These are phyloP conservation scores for Hipposideros armiger DNA, from an alignment of 2,113 vertebrate genomes.

Conservation along the genomic window DNA sequence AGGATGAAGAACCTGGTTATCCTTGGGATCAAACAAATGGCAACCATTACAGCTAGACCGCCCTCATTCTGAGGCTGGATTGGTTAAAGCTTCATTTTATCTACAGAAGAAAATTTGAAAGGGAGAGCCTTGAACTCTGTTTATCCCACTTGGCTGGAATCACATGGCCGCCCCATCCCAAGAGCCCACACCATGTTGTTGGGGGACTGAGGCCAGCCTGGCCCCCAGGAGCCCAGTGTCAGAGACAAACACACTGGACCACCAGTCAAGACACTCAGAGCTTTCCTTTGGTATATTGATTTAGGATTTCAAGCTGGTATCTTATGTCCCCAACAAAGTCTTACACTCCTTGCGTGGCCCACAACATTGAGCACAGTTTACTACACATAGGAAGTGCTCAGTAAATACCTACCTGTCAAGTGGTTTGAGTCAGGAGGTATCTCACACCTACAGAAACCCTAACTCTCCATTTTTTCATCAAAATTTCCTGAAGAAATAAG, in stretches of 20 bases:
- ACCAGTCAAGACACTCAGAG: accelerated
- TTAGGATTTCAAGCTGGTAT: background rate
- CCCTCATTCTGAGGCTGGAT: background rate
- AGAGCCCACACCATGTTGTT: accelerated
- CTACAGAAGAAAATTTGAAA: background rate
- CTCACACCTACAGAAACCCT: background rate
- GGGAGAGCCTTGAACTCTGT: too few relatives aligned
- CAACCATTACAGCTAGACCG: background rate
- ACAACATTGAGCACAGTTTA: background rate
- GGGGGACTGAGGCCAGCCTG: background rate
- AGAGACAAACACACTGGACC: background rate
- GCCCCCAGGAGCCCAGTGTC: background rate
- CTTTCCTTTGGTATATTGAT: background rate
- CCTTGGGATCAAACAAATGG: background rate
- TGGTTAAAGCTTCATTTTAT: background rate
- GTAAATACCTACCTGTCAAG: background rate
- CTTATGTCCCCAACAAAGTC: background rate
- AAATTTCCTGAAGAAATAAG: background rate
- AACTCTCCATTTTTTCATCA: background rate
- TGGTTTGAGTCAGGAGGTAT: background rate
- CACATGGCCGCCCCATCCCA: background rate
- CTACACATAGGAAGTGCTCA: background rate
- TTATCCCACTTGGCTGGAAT: background rate
- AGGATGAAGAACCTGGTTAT: too few relatives aligned
- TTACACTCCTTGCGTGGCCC: background rate